Conservation (phyloP, 2,888 invertebrate species). For the Drosophila macrospina region DNA sequence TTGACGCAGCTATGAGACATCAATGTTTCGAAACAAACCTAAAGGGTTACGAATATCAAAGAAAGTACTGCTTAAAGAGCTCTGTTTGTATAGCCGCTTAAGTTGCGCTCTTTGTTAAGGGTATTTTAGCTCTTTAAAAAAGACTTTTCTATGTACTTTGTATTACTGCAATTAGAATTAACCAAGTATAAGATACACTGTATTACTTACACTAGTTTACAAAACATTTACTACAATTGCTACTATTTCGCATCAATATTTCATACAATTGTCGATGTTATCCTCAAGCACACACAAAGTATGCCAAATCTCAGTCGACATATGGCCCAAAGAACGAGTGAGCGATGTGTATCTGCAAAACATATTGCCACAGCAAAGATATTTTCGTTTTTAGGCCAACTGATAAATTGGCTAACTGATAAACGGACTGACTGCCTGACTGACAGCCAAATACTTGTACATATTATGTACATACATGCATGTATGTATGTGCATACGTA, state of each 20-base stretch:
- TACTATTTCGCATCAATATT: constrained; percentile 37
- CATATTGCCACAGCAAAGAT: constrained; percentile 52
- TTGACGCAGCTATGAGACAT: too few relatives aligned
- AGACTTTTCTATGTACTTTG: too few relatives aligned
- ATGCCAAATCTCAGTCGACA: constrained; percentile 34
- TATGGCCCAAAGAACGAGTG: constrained; percentile 16
- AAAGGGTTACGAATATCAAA: too few relatives aligned
- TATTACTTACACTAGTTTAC: not conserved
- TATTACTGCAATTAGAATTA: not conserved
- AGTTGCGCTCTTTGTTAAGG: too few relatives aligned
- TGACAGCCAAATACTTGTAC: constrained; percentile 28
- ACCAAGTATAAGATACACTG: not conserved
- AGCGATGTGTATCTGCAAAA: constrained; percentile 61
- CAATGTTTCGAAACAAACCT: too few relatives aligned
- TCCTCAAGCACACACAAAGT: constrained; percentile 20
- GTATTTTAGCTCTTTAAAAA: too few relatives aligned
- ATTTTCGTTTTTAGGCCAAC: constrained; percentile 36
- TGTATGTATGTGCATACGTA: not conserved
- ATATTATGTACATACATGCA: constrained; percentile 7
- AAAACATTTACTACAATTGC: not conserved
- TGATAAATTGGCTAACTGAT: constrained; percentile 34
- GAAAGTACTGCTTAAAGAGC: too few relatives aligned
- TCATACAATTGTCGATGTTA: constrained; percentile 53
- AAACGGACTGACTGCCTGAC: constrained; percentile 19
- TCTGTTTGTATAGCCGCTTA: too few relatives aligned